A percentile compares a stretch with the other conserved stretches of the same genome.
phyloP scores from a whole-genome alignment of 2,797 vertebrate genomes.

The Brotula barbata region DNA sequence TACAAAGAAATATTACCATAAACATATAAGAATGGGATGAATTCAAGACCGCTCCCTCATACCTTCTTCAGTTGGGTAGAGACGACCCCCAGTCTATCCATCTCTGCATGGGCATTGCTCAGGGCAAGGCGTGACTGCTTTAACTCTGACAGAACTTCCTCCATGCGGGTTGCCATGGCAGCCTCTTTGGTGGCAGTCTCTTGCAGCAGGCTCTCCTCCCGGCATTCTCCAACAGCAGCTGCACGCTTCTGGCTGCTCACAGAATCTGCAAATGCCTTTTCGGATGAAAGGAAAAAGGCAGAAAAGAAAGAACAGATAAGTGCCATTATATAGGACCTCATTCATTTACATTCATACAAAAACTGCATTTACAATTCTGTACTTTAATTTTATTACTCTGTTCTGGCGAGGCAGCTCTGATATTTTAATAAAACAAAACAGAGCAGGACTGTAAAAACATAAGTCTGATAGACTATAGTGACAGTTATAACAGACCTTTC shows the following conservation, averaged over 20 bases:
- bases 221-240: slow-evolving; percentile 83
- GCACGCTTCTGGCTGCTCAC: slow-evolving; percentile 85
- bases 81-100: slow-evolving; percentile 74
- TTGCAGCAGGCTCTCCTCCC: slow-evolving; percentile 83
- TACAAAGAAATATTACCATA: background rate
- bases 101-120: slow-evolving; percentile 79
- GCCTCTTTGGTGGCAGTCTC: slow-evolving; percentile 87
- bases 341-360: too few species aligned
- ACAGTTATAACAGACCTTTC: too few species aligned
- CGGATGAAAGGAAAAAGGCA: slow-evolving; percentile 38
- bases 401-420: too few species aligned
- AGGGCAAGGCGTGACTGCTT: slow-evolving; percentile 79
- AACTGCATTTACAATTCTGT: too few species aligned
- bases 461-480: background rate
- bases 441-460: background rate
- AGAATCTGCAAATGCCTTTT: slow-evolving; percentile 83
- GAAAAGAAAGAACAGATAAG: background rate
- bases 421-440: too few species aligned
- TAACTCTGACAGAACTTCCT: slow-evolving; percentile 82
- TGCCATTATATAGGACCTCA: too few species aligned
- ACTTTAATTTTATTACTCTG: too few species aligned
- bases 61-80: slow-evolving; percentile 84
- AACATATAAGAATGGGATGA: background rate
- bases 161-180: slow-evolving; percentile 80
- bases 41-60: background rate